Evolutionary conservation across 2,888 invertebrate species (phyloP).

Genomic region (Heterodera filipjevi): DNA sequence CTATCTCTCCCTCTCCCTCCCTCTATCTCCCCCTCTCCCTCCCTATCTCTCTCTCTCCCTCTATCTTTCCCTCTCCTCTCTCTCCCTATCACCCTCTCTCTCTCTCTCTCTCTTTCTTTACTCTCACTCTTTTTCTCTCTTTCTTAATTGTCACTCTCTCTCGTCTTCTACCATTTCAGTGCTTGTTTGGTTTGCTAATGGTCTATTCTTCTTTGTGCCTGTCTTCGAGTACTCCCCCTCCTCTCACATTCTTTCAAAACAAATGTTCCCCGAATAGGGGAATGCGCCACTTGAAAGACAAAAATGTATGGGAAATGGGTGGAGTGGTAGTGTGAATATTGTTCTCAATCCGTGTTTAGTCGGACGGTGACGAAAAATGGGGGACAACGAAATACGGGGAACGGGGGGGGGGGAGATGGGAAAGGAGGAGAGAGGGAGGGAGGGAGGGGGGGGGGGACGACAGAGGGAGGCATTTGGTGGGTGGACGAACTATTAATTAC

Average conservation of each 20-base stretch:
- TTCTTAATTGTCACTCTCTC: background rate
- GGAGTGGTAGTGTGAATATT: constrained; percentile 3
- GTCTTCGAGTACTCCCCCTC: background rate
- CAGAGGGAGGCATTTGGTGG: background rate
- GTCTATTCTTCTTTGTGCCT: background rate
- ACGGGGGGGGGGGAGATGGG: background rate
- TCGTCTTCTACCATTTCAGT: background rate
- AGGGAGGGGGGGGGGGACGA: background rate
- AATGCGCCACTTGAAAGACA: constrained; percentile 20
- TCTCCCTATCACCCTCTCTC: background rate
- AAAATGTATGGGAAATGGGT: constrained; percentile 6
- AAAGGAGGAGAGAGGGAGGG: background rate
- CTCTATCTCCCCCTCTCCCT: no score
- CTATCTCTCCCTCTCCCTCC: no score
- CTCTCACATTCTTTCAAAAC: background rate
- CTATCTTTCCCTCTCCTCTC: no score
- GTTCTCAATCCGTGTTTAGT: constrained; percentile 10
- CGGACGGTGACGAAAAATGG: background rate
- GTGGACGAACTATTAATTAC: background rate
- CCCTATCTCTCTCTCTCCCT: no score
- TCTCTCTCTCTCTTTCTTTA: background rate
- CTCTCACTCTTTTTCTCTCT: background rate
- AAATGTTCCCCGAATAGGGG: constrained; percentile 1
- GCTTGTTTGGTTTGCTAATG: background rate
- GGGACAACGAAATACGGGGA: background rate